Evolutionary conservation across 2,888 invertebrate species (phyloP).

Genomic region (Augiades crinisus): DNA sequence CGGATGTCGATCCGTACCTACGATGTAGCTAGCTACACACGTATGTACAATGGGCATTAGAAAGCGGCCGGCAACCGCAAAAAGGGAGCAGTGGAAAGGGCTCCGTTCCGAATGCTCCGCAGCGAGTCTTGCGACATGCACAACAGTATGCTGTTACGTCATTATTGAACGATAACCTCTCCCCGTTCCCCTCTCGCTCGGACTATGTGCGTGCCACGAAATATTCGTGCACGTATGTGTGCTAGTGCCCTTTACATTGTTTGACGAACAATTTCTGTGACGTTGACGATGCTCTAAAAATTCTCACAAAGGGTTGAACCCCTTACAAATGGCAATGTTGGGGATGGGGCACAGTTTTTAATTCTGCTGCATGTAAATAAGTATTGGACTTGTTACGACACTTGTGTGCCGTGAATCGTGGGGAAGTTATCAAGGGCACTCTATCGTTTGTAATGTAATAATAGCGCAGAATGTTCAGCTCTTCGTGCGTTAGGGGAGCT

Average conservation of each 20-base stretch:
- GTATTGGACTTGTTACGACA: slow-evolving; percentile 76
- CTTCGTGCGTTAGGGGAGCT: slow-evolving; percentile 54
- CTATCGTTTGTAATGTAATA: slow-evolving; percentile 71
- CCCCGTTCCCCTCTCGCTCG: slow-evolving; percentile 34
- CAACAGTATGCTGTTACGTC: slow-evolving; percentile 71
- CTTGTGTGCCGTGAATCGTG: slow-evolving; percentile 69
- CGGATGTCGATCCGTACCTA: slow-evolving; percentile 64
- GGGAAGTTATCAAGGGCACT: slow-evolving; percentile 77
- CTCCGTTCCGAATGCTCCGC: slow-evolving; percentile 36
- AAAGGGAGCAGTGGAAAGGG: slow-evolving; percentile 75
- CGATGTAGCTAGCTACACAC: slow-evolving; percentile 52
- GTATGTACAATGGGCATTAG: slow-evolving; percentile 74
- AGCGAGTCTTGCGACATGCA: slow-evolving; percentile 63
- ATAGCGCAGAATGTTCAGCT: slow-evolving; percentile 65
- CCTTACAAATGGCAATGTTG: slow-evolving; percentile 61
- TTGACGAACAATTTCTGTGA: slow-evolving; percentile 53
- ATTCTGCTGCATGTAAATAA: slow-evolving; percentile 76
- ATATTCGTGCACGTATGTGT: slow-evolving; percentile 44
- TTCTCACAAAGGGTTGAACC: slow-evolving; percentile 75
- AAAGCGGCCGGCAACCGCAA: slow-evolving; percentile 75
- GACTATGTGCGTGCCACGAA: slow-evolving; percentile 26
- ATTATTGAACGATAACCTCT: slow-evolving; percentile 59
- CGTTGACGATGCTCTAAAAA: slow-evolving; percentile 54
- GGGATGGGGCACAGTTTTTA: slow-evolving; percentile 75
- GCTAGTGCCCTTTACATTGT: slow-evolving; percentile 61